Percentiles rank a stretch among this genome's conserved stretches.
phyloP scores from a whole-genome alignment of 1,140 invertebrate species.

The Diachasma alloeum region DNA sequence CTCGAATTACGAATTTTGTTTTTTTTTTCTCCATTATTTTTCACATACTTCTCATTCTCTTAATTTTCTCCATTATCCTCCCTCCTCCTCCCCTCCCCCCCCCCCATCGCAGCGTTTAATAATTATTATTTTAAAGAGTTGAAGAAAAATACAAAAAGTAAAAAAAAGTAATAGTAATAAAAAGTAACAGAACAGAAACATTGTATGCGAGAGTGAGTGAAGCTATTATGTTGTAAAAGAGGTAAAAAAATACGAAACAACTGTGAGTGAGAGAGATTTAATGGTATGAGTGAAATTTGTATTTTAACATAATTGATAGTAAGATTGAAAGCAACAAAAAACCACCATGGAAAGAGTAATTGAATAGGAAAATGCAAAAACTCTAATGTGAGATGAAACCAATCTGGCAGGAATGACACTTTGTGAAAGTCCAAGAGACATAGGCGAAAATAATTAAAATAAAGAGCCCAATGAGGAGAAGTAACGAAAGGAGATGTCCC shows the following conservation, averaged over 20 bases:
- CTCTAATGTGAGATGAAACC: background rate
- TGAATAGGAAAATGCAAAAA: background rate
- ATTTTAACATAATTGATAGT: conserved; percentile 67
- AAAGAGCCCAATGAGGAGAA: conserved; percentile 36
- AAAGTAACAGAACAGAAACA: conserved; percentile 53
- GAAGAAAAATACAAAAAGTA: conserved; percentile 22
- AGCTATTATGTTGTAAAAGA: background rate
- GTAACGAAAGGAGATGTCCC: background rate
- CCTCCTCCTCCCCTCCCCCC: background rate
- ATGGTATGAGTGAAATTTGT: conserved; percentile 64
- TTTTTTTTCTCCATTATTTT: background rate
- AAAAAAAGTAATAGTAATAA: conserved; percentile 14
- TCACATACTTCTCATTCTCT: background rate
- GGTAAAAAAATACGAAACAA: background rate
- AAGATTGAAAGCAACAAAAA: conserved; percentile 64
- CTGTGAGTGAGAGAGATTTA: conserved; percentile 41
- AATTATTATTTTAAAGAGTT: conserved; percentile 36
- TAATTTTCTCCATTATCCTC: background rate
- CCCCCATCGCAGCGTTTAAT: background rate
- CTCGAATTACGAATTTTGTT: conserved; percentile 30
- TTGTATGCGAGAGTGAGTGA: conserved; percentile 58
- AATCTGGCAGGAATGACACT: background rate
- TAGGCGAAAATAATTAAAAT: conserved; percentile 36
- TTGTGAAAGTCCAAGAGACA: conserved; percentile 4
- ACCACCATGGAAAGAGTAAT: conserved; percentile 37